These are phyloP conservation scores for Drosophila nigritarsus DNA, from an alignment of 2,888 invertebrate genomes.

Conservation along the genomic window DNA sequence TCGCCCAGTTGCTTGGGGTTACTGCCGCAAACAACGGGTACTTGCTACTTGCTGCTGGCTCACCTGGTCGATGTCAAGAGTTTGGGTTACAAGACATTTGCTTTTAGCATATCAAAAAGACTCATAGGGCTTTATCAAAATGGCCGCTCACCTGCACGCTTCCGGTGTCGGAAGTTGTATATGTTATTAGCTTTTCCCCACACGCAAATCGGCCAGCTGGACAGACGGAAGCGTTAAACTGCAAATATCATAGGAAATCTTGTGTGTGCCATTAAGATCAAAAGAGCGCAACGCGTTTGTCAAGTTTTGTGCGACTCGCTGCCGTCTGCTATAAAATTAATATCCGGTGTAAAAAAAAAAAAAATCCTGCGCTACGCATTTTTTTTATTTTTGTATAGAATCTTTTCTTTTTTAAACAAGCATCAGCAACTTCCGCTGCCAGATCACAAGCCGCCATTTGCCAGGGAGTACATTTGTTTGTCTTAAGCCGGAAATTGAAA, in stretches of 20 bases:
- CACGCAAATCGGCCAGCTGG: conserved; percentile 47
- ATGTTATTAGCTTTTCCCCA: conserved; percentile 67
- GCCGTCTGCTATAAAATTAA: conserved; percentile 79
- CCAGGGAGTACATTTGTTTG: conserved; percentile 72
- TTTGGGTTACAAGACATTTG: conserved; percentile 41
- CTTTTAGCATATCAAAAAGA: conserved; percentile 68
- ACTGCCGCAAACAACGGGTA: conserved; percentile 5
- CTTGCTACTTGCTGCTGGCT: not conserved
- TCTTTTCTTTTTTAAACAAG: conserved; percentile 56
- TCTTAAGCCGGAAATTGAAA: conserved; percentile 81
- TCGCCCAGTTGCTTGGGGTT: conserved; percentile 57
- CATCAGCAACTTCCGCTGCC: conserved; percentile 70
- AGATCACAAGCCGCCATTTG: conserved; percentile 24
- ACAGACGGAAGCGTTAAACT: conserved; percentile 66
- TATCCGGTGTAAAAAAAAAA: conserved; percentile 75
- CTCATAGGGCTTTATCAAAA: conserved; percentile 45
- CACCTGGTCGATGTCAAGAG: conserved; percentile 38
- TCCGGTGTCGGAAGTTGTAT: conserved; percentile 72
- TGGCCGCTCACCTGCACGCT: conserved; percentile 71
- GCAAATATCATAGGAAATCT: conserved; percentile 68
- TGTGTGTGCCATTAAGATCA: conserved; percentile 57
- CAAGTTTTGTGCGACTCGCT: conserved; percentile 51
- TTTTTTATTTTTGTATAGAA: conserved; percentile 17
- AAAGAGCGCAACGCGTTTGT: conserved; percentile 64
- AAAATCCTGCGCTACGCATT: conserved; percentile 26